Conservation (phyloP, 2,888 invertebrate species). For the Epistrophe grossulariae region DNA sequence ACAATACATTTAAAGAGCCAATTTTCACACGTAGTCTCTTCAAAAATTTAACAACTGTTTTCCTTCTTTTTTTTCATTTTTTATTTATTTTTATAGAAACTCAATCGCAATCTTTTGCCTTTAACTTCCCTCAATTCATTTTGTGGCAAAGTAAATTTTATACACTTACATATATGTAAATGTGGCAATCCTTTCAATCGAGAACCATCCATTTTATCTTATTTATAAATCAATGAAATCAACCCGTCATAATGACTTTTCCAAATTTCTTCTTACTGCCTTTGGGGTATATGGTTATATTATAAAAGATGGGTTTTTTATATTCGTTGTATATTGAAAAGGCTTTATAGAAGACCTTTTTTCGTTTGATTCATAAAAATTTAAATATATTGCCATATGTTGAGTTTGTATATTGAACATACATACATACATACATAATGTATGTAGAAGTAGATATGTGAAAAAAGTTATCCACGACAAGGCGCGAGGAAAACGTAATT, state of each 20-base stretch:
- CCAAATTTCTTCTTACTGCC: slow-evolving; percentile 25
- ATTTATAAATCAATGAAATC: slow-evolving; percentile 69
- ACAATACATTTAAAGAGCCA: not conserved
- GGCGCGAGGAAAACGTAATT: not conserved
- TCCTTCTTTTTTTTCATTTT: slow-evolving; percentile 3
- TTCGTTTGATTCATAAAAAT: slow-evolving; percentile 14
- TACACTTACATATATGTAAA: slow-evolving; percentile 17
- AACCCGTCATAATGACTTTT: slow-evolving; percentile 56
- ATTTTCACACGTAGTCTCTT: slow-evolving; percentile 27
- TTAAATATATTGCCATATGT: slow-evolving; percentile 15
- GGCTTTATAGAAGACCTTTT: not conserved
- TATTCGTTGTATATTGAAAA: not conserved
- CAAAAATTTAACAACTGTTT: slow-evolving; percentile 14
- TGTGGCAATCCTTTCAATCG: slow-evolving; percentile 33
- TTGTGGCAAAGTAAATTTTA: slow-evolving; percentile 38
- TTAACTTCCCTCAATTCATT: slow-evolving; percentile 30
- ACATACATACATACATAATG: too few relatives aligned
- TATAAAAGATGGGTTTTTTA: not conserved
- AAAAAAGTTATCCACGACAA: not conserved
- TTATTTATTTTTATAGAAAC: not conserved
- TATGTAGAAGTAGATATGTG: not conserved
- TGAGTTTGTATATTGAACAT: not conserved
- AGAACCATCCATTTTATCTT: slow-evolving; percentile 25
- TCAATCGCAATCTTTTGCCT: slow-evolving; percentile 14
- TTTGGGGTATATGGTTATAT: not conserved